A percentile compares a stretch with the other conserved stretches of the same genome.
Evolutionary conservation across 2,797 vertebrate species (phyloP).

Genomic region (Sebastes reedi): DNA sequence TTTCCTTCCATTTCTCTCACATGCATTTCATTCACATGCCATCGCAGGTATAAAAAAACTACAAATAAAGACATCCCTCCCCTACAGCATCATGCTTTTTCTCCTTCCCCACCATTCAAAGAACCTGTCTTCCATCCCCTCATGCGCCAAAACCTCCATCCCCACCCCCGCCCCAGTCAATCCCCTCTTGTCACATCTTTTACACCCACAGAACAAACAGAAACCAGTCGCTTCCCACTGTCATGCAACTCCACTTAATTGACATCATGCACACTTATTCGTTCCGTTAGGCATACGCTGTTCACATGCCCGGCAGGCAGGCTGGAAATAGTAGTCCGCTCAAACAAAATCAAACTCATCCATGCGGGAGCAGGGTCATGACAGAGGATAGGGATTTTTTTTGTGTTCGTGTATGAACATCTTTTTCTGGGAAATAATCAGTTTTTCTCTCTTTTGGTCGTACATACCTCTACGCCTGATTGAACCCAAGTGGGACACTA

Average conservation of each 20-base stretch:
- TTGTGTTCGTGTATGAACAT: neutral
- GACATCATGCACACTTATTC: slow-evolving; percentile 71
- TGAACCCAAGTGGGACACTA: slow-evolving; percentile 29
- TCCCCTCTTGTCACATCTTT: slow-evolving; percentile 20
- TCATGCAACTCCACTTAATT: slow-evolving; percentile 75
- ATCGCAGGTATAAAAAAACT: neutral
- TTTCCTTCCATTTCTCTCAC: slow-evolving; percentile 9
- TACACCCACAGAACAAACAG: slow-evolving; percentile 60
- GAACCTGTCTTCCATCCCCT: slow-evolving; percentile 40
- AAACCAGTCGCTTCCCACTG: slow-evolving; percentile 51
- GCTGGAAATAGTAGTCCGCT: slow-evolving; percentile 39
- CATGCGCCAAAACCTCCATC: slow-evolving; percentile 48
- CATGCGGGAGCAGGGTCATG: slow-evolving; percentile 71
- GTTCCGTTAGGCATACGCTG: slow-evolving; percentile 36
- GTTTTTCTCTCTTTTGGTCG: neutral
- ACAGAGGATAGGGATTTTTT: slow-evolving; percentile 45
- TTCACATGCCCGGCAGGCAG: slow-evolving; percentile 68
- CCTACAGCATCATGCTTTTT: slow-evolving; percentile 47
- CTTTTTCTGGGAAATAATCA: neutral
- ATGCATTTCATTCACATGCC: slow-evolving; percentile 67
- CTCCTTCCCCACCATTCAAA: slow-evolving; percentile 18
- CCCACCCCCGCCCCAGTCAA: slow-evolving; percentile 15
- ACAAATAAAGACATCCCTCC: neutral
- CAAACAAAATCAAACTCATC: slow-evolving; percentile 58
- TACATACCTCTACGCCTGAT: slow-evolving; percentile 61